Evolutionary conservation across 1,140 invertebrate genomes (phyloP).

Genomic region (Drosophila fuyamai): DNA sequence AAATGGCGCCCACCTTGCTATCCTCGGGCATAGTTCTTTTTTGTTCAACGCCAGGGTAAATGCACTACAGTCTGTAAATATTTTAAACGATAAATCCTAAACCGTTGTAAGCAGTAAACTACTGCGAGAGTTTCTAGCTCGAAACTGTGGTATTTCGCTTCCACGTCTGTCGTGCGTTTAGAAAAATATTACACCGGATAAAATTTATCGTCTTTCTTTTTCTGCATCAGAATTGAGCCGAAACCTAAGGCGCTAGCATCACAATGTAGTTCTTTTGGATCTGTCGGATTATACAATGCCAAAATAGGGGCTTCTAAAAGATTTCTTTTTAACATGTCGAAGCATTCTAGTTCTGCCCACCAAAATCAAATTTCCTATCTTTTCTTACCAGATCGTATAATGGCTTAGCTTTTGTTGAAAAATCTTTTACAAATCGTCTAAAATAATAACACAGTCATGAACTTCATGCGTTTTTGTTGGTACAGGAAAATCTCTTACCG

Average conservation of each 20-base stretch:
- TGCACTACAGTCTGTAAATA: conserved; percentile 1
- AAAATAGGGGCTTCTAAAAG: neutral
- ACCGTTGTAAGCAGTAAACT: neutral
- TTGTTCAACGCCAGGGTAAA: neutral
- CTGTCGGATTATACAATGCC: neutral
- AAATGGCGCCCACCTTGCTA: neutral
- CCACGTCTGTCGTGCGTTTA: neutral
- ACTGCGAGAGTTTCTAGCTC: neutral
- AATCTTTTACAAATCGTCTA: neutral
- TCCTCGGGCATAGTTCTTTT: too few species aligned
- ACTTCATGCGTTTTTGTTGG: neutral
- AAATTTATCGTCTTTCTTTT: conserved; percentile 9
- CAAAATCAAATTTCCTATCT: conserved; percentile 1
- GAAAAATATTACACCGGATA: neutral
- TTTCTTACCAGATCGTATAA: conserved; percentile 2
- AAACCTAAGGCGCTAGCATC: conserved; percentile 1
- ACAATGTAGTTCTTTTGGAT: neutral
- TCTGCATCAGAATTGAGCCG: neutral
- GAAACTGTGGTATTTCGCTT: conserved; percentile 4
- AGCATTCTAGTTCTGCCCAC: neutral
- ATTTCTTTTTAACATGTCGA: neutral
- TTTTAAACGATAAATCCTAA: neutral
- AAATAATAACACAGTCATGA: neutral
- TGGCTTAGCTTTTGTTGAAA: neutral
- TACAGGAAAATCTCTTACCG: neutral